Conservation (phyloP, 2,888 invertebrate genomes). For the Laothoe populi region DNA sequence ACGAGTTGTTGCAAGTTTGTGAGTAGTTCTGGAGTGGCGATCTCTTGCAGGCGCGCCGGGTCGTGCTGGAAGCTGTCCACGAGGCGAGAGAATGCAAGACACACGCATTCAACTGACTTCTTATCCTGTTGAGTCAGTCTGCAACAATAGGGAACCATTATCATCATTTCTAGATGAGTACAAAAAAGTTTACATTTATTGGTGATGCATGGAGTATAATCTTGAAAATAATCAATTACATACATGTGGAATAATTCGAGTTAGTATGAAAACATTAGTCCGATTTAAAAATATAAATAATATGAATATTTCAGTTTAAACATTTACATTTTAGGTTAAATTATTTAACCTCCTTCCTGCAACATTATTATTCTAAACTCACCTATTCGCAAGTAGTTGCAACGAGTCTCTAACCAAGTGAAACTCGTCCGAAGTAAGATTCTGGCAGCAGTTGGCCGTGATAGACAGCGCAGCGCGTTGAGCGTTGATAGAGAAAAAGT, state of each 20-base stretch:
- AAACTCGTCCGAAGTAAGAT: constrained; percentile 97
- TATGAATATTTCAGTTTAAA: no score
- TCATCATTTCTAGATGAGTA: not conserved
- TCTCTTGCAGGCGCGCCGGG: constrained; percentile 95
- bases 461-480: constrained; percentile 98
- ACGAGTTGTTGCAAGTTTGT: constrained; percentile 97
- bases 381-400: constrained; percentile 90
- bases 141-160: constrained; percentile 37
- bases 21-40: constrained; percentile 95
- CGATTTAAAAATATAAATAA: no score
- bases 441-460: constrained; percentile 99
- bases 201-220: no score
- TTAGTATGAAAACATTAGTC: no score
- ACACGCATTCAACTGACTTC: constrained; percentile 98
- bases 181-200: not conserved
- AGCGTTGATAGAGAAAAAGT: constrained; percentile 99
- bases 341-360: no score
- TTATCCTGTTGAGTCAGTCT: constrained; percentile 95
- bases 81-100: constrained; percentile 97
- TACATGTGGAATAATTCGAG: no score
- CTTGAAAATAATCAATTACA: no score
- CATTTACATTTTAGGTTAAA: no score
- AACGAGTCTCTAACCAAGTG: constrained; percentile 95
- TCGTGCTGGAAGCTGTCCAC: constrained; percentile 98
- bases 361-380: constrained; percentile 22